phyloP scores from a whole-genome alignment of 2,797 vertebrate species.

The Momotus momota region DNA sequence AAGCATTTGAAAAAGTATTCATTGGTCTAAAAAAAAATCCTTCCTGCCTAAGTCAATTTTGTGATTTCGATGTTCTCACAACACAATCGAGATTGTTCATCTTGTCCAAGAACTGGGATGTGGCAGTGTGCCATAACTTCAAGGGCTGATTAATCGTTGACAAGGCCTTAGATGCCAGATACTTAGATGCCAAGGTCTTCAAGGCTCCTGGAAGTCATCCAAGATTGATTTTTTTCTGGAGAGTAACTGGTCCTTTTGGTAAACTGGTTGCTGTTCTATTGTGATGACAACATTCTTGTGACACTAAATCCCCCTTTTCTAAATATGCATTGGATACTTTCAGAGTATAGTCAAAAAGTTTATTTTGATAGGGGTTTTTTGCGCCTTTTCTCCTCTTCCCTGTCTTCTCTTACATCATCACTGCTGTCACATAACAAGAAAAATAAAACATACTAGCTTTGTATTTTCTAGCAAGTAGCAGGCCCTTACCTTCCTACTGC shows the following conservation, averaged over 20 bases:
- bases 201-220: slow-evolving; percentile 49
- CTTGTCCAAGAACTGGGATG: slow-evolving; percentile 58
- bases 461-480: background rate
- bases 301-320: background rate
- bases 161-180: slow-evolving; percentile 17
- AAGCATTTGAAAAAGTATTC: background rate
- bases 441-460: background rate
- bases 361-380: rapidly evolving
- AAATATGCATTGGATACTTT: background rate
- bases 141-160: slow-evolving; percentile 56
- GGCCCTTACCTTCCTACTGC: background rate
- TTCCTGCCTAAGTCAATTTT: background rate
- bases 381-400: background rate
- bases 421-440: background rate
- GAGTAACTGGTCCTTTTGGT: slow-evolving; percentile 46
- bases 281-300: slow-evolving; percentile 42
- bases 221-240: slow-evolving; percentile 33
- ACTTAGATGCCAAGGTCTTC: slow-evolving; percentile 27
- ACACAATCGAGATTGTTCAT: background rate
- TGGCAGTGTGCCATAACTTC: slow-evolving; percentile 40
- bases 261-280: slow-evolving; percentile 53
- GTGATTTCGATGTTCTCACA: slow-evolving; percentile 37
- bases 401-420: background rate
- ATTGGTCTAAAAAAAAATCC: background rate
- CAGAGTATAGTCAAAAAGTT: background rate